These are phyloP conservation scores for Atherinomorus stipes DNA, from an alignment of 2,113 vertebrate genomes.

Conservation along the genomic window DNA sequence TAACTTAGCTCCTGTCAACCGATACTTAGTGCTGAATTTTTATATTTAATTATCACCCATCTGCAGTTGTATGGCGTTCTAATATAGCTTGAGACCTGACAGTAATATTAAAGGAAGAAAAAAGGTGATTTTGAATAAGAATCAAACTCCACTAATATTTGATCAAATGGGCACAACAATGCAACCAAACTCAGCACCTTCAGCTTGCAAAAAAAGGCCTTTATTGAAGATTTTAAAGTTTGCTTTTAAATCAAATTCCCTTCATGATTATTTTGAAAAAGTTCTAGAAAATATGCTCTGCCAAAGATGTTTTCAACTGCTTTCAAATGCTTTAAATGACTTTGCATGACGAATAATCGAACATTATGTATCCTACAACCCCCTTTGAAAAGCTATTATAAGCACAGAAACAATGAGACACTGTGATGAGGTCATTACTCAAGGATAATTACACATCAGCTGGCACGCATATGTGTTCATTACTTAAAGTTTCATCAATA, in stretches of 20 bases:
- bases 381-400: slow-evolving; percentile 15
- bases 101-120: not conserved
- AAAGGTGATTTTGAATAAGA: not conserved
- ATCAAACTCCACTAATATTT: not conserved
- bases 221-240: too few species aligned
- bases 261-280: too few species aligned
- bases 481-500: slow-evolving; percentile 7
- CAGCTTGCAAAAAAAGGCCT: too few species aligned
- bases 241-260: too few species aligned
- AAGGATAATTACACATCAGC: slow-evolving; percentile 32
- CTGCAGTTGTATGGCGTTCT: not conserved
- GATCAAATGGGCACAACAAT: not conserved
- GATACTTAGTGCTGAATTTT: too few species aligned
- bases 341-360: not conserved
- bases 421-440: slow-evolving; percentile 11
- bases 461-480: slow-evolving; percentile 7
- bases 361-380: too few species aligned
- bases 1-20: not conserved
- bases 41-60: not conserved
- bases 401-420: not conserved
- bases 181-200: too few species aligned
- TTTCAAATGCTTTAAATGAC: not conserved
- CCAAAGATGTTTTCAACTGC: not conserved
- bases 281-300: too few species aligned
- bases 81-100: too few species aligned